Percentiles rank a stretch among this genome's conserved stretches.
phyloP scores from a whole-genome alignment of 1,140 invertebrate genomes.

The Drosophila eugracilis region DNA sequence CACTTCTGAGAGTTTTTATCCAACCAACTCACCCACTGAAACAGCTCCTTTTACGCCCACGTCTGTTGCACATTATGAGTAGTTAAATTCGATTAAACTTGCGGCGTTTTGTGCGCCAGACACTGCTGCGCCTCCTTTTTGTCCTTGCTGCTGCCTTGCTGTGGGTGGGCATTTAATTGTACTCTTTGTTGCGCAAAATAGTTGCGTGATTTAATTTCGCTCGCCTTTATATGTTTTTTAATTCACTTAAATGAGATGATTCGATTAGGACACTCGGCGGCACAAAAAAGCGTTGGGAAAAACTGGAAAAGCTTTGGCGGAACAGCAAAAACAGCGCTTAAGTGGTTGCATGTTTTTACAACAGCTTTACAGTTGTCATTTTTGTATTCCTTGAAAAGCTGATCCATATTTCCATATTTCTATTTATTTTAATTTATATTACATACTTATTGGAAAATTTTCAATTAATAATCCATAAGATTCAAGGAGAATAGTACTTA shows the following conservation, averaged over 20 bases:
- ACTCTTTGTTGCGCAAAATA: constrained; percentile 78
- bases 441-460: not conserved
- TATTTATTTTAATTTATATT: not conserved
- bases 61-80: constrained; percentile 83
- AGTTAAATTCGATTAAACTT: constrained; percentile 84
- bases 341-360: constrained; percentile 1
- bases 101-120: constrained; percentile 62
- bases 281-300: constrained; percentile 5
- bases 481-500: not conserved
- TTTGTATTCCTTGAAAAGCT: no score
- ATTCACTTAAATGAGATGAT: constrained; percentile 72
- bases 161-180: constrained; percentile 69
- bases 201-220: constrained; percentile 80
- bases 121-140: constrained; percentile 22
- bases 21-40: not conserved
- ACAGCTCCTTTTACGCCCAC: not conserved
- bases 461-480: not conserved
- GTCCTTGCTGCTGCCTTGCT: constrained; percentile 7
- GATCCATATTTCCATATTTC: not conserved
- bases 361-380: not conserved
- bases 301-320: not conserved
- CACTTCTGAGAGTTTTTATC: constrained; percentile 20
- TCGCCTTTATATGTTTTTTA: constrained; percentile 76
- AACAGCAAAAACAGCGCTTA: not conserved
- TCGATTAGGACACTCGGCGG: constrained; percentile 53